Evolutionary conservation across 2,797 vertebrate genomes (phyloP), one percentile per base, ranked within the genome.

Genomic region (Melanotaenia nigrans): DNA sequence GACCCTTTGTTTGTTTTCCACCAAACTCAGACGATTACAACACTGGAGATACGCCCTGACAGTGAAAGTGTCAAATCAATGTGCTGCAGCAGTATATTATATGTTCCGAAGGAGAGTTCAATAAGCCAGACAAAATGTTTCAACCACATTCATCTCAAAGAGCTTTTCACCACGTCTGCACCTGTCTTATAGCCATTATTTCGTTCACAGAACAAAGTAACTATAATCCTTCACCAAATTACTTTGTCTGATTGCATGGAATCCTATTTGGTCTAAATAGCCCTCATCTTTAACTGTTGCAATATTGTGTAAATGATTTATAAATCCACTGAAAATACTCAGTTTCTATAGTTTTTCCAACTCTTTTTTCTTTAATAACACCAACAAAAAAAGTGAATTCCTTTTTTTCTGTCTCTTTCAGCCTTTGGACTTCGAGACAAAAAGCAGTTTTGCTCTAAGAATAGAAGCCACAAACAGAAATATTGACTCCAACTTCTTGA

Each of bases 391-490:
- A 69, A 3, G 22, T 8, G 13, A 69, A 60, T 47, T 68, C 49
- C 35, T 36, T 40, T 30, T 30, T 22, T 9, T 71, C 55, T 75
- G 32, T 78, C 58, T 38, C 61, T 28, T 25, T 8, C 40, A 99
- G 97, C 95, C 96, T 68, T 87, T 99, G 49, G 97, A 99, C 91
- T 99, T 95, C 61, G 97, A 99, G 92, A 95, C 94, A 30, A 99
- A 96, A 83, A 95, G 93, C 70, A 96, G 94, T 86, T 98, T 97
- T 54, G 95, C 95, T 0, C 84, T 99, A 65, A 93, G 95, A 83
- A 95, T 99, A 77, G 97, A 99, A 90, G 97, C 95, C 60, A 96
- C 97, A 8, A 99, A 99, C 87, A 94, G 95, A 82, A 94, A 97
- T 14, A 94, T 97, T 0, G 97, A 99, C 92, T 93, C 96, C 84